phyloP scores from a whole-genome alignment of 2,797 vertebrate genomes.

The Threskiornis aethiopicus region DNA sequence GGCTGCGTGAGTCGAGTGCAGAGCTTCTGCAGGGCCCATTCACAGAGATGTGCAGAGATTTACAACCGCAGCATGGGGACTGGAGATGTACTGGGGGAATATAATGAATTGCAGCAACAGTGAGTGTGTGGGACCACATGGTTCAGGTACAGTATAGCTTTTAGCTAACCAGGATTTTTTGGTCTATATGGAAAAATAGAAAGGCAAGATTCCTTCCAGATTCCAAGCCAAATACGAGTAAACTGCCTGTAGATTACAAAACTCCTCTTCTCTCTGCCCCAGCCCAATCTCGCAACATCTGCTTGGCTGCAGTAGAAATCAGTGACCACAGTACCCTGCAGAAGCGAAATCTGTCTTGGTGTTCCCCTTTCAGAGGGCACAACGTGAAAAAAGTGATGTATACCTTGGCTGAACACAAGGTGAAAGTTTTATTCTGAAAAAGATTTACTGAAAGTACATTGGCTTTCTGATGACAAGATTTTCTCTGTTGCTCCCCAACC shows the following conservation, averaged over 20 bases:
- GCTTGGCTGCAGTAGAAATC: background rate
- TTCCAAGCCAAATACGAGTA: background rate
- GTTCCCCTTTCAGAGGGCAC: background rate
- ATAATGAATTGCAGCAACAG: background rate
- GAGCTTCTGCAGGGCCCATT: background rate
- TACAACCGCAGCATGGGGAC: background rate
- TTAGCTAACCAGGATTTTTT: background rate
- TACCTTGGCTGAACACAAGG: background rate
- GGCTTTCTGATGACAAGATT: background rate
- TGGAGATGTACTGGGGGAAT: background rate
- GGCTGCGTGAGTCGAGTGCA: background rate
- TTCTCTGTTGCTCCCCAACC: background rate
- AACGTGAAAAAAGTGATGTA: background rate
- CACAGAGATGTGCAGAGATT: background rate
- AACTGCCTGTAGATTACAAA: background rate
- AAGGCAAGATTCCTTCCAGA: background rate
- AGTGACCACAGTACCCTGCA: background rate
- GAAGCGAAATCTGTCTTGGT: background rate
- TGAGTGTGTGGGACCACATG: background rate
- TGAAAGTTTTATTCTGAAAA: background rate
- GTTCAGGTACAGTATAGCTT: background rate
- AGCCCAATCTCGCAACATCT: background rate
- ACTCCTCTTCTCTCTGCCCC: background rate
- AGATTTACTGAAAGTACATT: background rate
- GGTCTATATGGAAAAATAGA: background rate